phyloP scores from a whole-genome alignment of 2,113 vertebrate genomes.

The Protobothrops flavoviridis region DNA sequence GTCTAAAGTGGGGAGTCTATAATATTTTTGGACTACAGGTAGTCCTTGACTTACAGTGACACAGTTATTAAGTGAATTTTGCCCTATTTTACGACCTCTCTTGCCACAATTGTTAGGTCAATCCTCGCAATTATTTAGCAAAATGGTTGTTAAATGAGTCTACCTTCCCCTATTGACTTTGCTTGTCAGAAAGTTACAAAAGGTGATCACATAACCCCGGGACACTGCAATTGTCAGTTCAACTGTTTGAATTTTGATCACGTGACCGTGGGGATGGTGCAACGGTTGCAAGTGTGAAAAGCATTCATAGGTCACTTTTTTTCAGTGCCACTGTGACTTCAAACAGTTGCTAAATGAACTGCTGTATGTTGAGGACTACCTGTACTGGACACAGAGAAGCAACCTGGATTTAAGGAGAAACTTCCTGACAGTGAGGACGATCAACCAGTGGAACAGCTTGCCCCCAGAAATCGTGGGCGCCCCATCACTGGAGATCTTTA shows the following conservation, averaged over 20 bases:
- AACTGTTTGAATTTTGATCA: not conserved
- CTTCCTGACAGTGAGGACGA: too few species aligned
- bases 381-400: not conserved
- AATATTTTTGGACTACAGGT: not conserved
- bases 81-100: not conserved
- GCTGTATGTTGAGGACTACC: not conserved
- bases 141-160: not conserved
- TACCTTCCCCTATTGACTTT: not conserved
- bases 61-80: not conserved
- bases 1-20: not conserved
- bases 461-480: too few species aligned
- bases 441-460: too few species aligned
- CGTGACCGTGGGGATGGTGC: not conserved
- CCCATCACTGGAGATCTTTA: too few species aligned
- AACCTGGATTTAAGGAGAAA: too few species aligned
- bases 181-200: not conserved
- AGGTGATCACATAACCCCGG: not conserved
- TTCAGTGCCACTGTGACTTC: not conserved
- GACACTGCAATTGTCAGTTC: not conserved
- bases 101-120: not conserved
- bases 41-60: not conserved
- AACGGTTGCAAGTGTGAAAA: not conserved
- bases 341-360: not conserved
- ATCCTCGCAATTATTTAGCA: not conserved
- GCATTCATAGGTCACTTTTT: not conserved